Conservation (phyloP, 2,888 invertebrate species). For the Papilio protenor region DNA sequence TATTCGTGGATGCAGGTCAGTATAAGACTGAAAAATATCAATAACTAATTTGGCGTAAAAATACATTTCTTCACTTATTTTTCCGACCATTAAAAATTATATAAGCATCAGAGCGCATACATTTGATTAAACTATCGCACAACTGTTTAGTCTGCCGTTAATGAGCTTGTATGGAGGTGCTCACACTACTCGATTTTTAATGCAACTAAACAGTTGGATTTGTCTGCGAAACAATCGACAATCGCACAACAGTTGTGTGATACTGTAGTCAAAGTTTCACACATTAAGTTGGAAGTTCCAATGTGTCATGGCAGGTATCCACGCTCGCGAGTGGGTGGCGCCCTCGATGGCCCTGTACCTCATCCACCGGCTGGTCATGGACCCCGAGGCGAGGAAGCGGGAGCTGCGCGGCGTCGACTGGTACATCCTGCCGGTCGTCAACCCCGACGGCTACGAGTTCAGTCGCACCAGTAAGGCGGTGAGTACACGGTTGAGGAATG, state of each 20-base stretch:
- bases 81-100: neutral
- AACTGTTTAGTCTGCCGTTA: too few species aligned
- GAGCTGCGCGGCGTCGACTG: conserved; percentile 86
- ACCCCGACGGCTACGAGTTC: conserved; percentile 90
- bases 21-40: neutral
- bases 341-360: conserved; percentile 85
- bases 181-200: too few species aligned
- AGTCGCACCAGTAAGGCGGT: conserved; percentile 70
- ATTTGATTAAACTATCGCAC: too few species aligned
- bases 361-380: conserved; percentile 71
- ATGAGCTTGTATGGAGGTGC: too few species aligned
- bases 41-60: conserved; percentile 13
- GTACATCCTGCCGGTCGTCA: conserved; percentile 87
- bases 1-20: conserved; percentile 85
- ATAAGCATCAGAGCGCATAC: too few species aligned
- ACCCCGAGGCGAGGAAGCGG: conserved; percentile 63
- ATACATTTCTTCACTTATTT: neutral
- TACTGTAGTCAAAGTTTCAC: neutral
- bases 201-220: too few species aligned
- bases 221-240: too few species aligned
- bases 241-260: too few species aligned
- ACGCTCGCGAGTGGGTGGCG: conserved; percentile 87
- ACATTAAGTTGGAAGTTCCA: neutral
- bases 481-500: conserved; percentile 55
- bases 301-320: conserved; percentile 71